A percentile compares a stretch with the other conserved stretches of the same genome.
Evolutionary conservation across 1,140 invertebrate species (phyloP).

Genomic region (Caenorhabditis remanei): DNA sequence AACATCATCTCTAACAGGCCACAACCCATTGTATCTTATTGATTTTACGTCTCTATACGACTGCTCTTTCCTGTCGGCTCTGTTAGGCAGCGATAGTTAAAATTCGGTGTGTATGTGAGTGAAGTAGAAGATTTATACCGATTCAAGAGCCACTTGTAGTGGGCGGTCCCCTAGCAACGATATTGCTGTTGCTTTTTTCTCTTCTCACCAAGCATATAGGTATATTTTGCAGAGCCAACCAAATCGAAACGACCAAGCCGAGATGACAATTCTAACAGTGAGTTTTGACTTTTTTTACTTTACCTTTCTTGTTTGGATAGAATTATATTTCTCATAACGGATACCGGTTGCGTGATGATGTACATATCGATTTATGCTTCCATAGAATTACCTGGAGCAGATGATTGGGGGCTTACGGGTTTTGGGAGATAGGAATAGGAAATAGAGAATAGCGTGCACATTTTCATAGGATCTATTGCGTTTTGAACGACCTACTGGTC

Average conservation of each 20-base stretch:
- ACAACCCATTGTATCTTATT: neutral
- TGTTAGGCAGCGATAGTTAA: neutral
- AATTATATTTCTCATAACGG: too few species aligned
- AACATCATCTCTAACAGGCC: neutral
- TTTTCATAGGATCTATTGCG: too few species aligned
- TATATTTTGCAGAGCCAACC: conserved; percentile 35
- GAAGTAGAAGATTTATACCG: neutral
- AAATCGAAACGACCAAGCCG: conserved; percentile 42
- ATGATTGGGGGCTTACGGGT: too few species aligned
- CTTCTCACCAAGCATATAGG: neutral
- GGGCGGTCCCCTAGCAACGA: neutral
- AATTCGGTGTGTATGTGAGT: neutral
- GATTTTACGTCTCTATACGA: neutral
- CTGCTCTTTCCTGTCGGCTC: neutral
- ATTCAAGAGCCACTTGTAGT: conserved; percentile 21
- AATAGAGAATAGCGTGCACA: too few species aligned
- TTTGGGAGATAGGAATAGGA: too few species aligned
- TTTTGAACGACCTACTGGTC: too few species aligned
- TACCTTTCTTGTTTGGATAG: neutral
- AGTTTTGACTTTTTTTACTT: neutral
- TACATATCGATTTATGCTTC: neutral
- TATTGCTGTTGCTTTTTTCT: neutral
- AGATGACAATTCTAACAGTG: conserved; percentile 31
- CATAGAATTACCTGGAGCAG: too few species aligned
- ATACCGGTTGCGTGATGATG: too few species aligned